Evolutionary conservation across 1,140 invertebrate genomes (phyloP).

Genomic region (Micrasema minimum): DNA sequence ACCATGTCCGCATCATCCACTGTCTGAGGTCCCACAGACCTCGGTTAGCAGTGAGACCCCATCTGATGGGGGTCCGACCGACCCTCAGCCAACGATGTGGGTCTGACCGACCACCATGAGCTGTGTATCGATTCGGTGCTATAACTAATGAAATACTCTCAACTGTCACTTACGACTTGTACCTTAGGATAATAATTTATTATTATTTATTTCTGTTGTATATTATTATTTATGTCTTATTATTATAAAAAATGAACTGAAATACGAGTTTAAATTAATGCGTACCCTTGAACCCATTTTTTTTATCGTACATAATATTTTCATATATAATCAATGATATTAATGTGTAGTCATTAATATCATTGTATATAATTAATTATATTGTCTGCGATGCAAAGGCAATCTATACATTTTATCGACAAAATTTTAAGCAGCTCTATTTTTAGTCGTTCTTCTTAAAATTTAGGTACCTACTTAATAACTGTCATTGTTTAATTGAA

Average conservation of each 20-base stretch:
- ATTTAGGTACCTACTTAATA: too few species aligned
- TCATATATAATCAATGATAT: too few species aligned
- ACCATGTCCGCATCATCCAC: conserved; percentile 63
- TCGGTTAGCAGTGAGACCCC: neutral
- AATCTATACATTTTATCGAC: too few species aligned
- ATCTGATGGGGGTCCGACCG: neutral
- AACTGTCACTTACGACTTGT: conserved; percentile 37
- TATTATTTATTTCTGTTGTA: conserved; percentile 55
- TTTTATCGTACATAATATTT: too few species aligned
- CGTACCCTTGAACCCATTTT: too few species aligned
- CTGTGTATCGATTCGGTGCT: conserved; percentile 37
- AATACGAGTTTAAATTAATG: too few species aligned
- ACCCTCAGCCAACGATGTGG: neutral
- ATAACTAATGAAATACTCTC: conserved; percentile 42
- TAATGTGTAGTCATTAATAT: too few species aligned
- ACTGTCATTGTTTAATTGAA: too few species aligned
- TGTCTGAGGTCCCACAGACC: conserved; percentile 34
- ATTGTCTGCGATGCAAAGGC: too few species aligned
- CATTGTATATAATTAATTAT: too few species aligned
- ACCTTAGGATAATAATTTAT: conserved; percentile 53
- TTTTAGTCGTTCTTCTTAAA: too few species aligned
- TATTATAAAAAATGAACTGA: conserved; percentile 31
- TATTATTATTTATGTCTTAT: conserved; percentile 51
- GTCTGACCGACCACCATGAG: conserved; percentile 5
- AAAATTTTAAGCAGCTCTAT: too few species aligned